Base-by-base conservation (phyloP, 2,888 invertebrate species). In the Drosophila trichaetosa region DNA sequence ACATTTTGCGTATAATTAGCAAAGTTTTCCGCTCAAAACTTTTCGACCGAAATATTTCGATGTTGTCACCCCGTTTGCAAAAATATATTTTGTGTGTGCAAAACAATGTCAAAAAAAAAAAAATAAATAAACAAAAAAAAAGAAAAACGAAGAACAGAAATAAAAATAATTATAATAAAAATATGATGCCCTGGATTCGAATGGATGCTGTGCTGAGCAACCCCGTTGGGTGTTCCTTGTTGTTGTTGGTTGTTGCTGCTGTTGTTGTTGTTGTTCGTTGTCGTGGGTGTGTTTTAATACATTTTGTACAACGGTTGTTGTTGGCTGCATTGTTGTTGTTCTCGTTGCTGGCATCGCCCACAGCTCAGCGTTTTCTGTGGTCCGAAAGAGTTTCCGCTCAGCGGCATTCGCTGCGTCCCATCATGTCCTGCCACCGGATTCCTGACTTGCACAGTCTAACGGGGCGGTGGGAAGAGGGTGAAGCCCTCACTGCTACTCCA, bases 1-100 rank as follows among this genome's bases (percentile, higher is more conserved):
- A 84, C 82, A 87, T 84, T 83, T 83, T 83, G 81, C 85, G 82
- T 87, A 82, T 87, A 83, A 83, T 83, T 87, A 83, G 83, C 87
- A 83, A 83, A 83, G 83, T 83, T 83, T 87, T 83, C 87, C 82
- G 84, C 82, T 83, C 76, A 84, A 87, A 83, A 83, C 63, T 82
- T 83, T 80, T 51, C 63, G 51, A 58, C 64, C 58, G n/a, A 86
- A 69, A 86, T 72, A 73, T 61, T 71, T 70, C 72, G 82, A 66
- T 73, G 76, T 73, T 82, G 78, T 78, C 81, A 73, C 78, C 66
- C 63, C 63, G 62, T 65, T 51, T 75, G 27, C 67, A 83, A 68
- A 72, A 82, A 82, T 49, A 79, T 76, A 82, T 76, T 82, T 76
- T 73, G 16, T 46, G 46, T 62, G 58, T 67, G 76, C 81, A 80